phyloP scores from a whole-genome alignment of 2,113 vertebrate genomes.

The Suncus etruscus region DNA sequence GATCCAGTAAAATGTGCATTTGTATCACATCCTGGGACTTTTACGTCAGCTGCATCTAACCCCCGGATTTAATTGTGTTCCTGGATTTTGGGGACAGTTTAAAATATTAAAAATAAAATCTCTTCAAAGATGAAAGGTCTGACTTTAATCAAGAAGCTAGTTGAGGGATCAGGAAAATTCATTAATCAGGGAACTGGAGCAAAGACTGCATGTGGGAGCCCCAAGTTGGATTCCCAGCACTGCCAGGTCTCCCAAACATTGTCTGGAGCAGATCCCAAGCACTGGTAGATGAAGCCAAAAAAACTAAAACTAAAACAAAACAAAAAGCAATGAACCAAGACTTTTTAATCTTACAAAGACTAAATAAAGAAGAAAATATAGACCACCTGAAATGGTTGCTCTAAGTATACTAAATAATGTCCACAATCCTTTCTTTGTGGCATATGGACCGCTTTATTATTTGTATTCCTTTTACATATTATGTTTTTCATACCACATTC shows the following conservation, averaged over 20 bases:
- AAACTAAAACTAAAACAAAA: no score
- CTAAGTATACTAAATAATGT: neutral
- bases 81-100: neutral
- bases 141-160: no score
- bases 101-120: conserved; percentile 6
- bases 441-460: neutral
- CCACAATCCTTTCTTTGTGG: neutral
- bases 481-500: no score
- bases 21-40: neutral
- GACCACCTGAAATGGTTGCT: neutral
- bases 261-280: no score
- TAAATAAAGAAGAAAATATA: neutral
- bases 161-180: no score
- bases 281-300: no score
- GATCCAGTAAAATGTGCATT: neutral
- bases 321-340: neutral
- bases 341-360: conserved; percentile 10
- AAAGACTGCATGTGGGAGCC: no score
- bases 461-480: no score
- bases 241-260: no score
- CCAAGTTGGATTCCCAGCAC: no score
- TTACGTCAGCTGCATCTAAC: neutral
- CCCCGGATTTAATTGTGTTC: neutral
- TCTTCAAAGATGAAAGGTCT: neutral
- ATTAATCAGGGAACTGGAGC: no score